phyloP scores from a whole-genome alignment of 2,113 vertebrate genomes.

The Gymnocephalus cernua region DNA sequence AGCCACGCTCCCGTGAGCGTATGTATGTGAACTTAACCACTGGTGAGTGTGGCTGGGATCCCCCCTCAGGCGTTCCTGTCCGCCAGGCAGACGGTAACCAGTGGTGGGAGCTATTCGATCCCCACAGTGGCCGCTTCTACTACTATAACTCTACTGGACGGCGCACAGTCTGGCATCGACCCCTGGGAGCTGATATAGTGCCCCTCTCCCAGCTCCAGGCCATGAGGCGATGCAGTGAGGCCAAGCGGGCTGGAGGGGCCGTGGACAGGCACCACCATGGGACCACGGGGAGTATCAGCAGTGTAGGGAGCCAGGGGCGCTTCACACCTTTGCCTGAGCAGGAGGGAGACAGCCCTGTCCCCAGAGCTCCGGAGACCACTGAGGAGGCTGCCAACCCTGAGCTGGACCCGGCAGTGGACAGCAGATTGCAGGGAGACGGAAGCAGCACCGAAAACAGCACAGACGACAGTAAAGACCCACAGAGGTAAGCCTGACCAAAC shows the following conservation, averaged over 20 bases:
- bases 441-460: constrained; percentile 57
- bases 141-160: constrained; percentile 90
- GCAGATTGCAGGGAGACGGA: constrained; percentile 73
- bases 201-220: constrained; percentile 92
- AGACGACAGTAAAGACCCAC: constrained; percentile 82
- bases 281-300: constrained; percentile 71
- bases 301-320: constrained; percentile 73
- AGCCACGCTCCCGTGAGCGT: constrained; percentile 90
- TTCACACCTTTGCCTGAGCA: constrained; percentile 70
- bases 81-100: constrained; percentile 91
- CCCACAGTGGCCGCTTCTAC: constrained; percentile 90
- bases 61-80: constrained; percentile 84
- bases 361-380: constrained; percentile 51
- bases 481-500: constrained; percentile 81
- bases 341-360: constrained; percentile 52
- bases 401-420: constrained; percentile 67
- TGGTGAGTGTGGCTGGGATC: constrained; percentile 91
- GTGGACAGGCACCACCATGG: constrained; percentile 71
- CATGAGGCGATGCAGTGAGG: constrained; percentile 86
- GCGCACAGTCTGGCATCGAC: constrained; percentile 92
- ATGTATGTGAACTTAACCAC: constrained; percentile 92
- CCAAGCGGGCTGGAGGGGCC: constrained; percentile 61
- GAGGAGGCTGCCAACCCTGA: constrained; percentile 65
- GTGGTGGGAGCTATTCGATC: constrained; percentile 94
- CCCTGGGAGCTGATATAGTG: constrained; percentile 90